Evolutionary conservation across 2,888 invertebrate genomes (phyloP).

Genomic region (Agriopis marginaria): DNA sequence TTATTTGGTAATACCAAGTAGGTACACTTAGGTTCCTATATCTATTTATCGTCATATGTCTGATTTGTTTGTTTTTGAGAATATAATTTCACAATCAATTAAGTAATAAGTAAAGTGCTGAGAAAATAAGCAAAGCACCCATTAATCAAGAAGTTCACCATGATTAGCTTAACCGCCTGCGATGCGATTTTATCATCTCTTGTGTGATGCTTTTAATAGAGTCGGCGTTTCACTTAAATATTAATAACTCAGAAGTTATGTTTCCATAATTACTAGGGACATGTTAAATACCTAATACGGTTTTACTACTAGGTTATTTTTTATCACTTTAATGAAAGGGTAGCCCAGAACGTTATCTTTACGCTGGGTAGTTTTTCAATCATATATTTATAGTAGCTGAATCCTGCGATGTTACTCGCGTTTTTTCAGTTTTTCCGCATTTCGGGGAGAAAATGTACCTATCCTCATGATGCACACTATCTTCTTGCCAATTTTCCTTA

Average conservation of each 20-base stretch:
- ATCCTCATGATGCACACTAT: too few relatives aligned
- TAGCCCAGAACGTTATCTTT: constrained; percentile 2
- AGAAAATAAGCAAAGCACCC: neutral
- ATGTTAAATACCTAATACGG: constrained; percentile 5
- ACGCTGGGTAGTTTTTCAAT: constrained; percentile 10
- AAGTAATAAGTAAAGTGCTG: neutral
- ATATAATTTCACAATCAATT: too few relatives aligned
- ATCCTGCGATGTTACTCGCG: too few relatives aligned
- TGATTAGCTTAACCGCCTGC: constrained; percentile 1
- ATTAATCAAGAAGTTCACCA: neutral
- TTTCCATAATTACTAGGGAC: constrained; percentile 17
- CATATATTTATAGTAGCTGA: neutral
- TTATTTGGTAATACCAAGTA: too few relatives aligned
- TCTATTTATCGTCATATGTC: too few relatives aligned
- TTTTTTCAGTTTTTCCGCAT: too few relatives aligned
- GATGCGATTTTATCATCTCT: constrained; percentile 8
- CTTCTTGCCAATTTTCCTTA: too few relatives aligned
- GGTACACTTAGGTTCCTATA: too few relatives aligned
- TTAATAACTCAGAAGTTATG: constrained; percentile 18
- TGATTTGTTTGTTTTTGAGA: too few relatives aligned
- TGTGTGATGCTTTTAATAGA: constrained; percentile 3
- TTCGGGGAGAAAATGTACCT: too few relatives aligned
- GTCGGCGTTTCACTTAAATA: constrained; percentile 7
- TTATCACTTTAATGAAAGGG: constrained; percentile 18
- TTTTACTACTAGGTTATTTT: constrained; percentile 16